phyloP scores from a whole-genome alignment of 2,113 vertebrate species.

The Bos taurus region DNA sequence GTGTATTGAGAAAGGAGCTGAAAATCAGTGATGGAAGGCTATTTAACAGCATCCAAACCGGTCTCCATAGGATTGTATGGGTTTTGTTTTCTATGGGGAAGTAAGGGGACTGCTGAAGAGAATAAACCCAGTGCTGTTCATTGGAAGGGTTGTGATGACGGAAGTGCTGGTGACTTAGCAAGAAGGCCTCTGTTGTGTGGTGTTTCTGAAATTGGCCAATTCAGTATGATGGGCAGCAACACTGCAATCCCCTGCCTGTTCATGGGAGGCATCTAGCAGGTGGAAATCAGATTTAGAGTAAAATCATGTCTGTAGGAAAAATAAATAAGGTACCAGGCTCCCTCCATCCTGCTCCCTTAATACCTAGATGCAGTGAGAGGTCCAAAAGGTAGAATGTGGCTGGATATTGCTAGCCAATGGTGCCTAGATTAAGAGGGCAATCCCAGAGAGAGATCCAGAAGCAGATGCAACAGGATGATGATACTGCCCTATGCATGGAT shows the following conservation, averaged over 20 bases:
- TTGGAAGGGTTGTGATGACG: background rate
- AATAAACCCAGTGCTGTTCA: background rate
- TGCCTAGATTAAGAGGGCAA: background rate
- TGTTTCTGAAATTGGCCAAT: slow-evolving; percentile 12
- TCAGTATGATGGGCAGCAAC: background rate
- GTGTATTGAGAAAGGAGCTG: background rate
- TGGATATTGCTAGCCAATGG: background rate
- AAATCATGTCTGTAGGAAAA: background rate
- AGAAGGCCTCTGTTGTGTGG: background rate
- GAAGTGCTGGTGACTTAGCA: background rate
- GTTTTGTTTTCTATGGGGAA: background rate
- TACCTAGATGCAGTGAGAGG: background rate
- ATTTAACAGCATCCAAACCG: background rate
- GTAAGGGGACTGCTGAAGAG: background rate
- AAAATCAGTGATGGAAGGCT: background rate
- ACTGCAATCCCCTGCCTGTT: background rate
- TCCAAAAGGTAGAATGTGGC: background rate
- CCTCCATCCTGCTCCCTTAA: background rate
- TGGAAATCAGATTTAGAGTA: slow-evolving; percentile 15
- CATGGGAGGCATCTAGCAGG: background rate
- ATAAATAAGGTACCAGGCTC: background rate
- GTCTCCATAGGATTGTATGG: background rate
- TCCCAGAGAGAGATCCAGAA: background rate
- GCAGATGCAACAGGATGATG: background rate
- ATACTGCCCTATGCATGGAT: fast-evolving